These are phyloP conservation scores for Pilophorus perplexus DNA, from an alignment of 2,888 invertebrate genomes.

Conservation along the genomic window DNA sequence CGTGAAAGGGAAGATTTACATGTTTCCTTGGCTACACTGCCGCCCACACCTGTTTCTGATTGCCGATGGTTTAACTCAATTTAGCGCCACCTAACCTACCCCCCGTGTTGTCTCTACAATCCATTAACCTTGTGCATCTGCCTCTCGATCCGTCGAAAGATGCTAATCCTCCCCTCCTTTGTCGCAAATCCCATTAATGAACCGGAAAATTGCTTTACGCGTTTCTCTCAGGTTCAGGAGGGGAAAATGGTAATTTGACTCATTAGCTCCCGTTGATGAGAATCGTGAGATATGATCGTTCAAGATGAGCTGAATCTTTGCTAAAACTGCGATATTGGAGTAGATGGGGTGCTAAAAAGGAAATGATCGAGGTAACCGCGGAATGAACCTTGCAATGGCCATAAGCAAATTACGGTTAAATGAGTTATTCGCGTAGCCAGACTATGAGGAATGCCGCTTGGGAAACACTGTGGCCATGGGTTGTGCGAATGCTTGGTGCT, in stretches of 20 bases:
- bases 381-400: too few species aligned
- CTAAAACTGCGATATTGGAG: too few species aligned
- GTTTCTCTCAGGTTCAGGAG: background rate
- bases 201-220: conserved; percentile 36
- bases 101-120: conserved; percentile 28
- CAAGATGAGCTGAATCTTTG: too few species aligned
- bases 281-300: conserved; percentile 1
- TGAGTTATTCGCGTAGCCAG: too few species aligned
- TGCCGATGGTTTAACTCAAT: conserved; percentile 40
- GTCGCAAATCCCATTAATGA: conserved; percentile 33
- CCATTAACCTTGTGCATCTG: conserved; percentile 37
- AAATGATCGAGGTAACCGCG: too few species aligned
- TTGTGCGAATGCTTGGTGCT: too few species aligned
- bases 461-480: too few species aligned
- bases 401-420: too few species aligned
- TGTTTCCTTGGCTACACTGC: conserved; percentile 31
- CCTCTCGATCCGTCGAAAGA: conserved; percentile 24
- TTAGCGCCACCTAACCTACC: conserved; percentile 14
- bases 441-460: too few species aligned
- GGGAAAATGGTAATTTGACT: conserved; percentile 2
- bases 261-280: conserved; percentile 31
- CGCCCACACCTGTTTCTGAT: conserved; percentile 40
- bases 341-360: too few species aligned
- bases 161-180: conserved; percentile 23
- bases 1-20: too few species aligned